These are phyloP conservation scores for Saguinus imperator DNA, from an alignment of 2,113 vertebrate species.

Conservation along the genomic window DNA sequence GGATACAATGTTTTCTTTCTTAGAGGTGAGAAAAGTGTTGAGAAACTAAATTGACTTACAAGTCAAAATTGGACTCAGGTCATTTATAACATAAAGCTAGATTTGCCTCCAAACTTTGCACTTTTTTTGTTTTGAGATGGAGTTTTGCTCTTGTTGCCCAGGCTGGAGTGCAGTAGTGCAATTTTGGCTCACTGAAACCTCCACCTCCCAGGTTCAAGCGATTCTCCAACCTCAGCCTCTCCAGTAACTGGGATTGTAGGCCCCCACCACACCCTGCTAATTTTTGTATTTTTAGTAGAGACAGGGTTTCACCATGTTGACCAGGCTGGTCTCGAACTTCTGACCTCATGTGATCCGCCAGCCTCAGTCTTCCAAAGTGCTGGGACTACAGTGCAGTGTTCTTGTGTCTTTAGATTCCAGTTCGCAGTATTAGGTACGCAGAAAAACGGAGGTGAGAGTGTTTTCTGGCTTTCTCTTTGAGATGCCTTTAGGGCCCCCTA, in stretches of 20 bases:
- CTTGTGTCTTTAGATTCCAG: constrained; percentile 11
- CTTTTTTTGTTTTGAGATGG: neutral
- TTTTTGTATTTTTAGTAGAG: too few species aligned
- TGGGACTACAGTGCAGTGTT: neutral
- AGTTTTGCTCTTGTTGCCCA: too few species aligned
- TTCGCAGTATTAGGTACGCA: neutral
- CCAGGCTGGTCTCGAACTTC: too few species aligned
- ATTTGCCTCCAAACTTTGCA: neutral
- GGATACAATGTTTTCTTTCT: neutral
- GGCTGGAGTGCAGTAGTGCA: too few species aligned
- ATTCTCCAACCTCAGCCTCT: too few species aligned
- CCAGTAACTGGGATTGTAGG: too few species aligned
- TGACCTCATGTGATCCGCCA: too few species aligned
- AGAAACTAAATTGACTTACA: neutral
- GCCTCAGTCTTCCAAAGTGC: too few species aligned
- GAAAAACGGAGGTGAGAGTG: neutral
- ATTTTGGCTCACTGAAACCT: too few species aligned
- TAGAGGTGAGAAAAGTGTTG: neutral
- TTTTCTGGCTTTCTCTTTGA: constrained; percentile 28
- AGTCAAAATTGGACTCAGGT: neutral
- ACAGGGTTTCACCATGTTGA: too few species aligned
- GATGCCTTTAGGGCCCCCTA: constrained; percentile 77
- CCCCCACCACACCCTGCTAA: too few species aligned
- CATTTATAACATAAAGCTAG: neutral
- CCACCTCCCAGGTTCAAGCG: too few species aligned